A percentile compares a stretch with the other conserved stretches of the same genome.
Conservation (phyloP, 2,113 vertebrate genomes). For the Cochlearius cochlearius region DNA sequence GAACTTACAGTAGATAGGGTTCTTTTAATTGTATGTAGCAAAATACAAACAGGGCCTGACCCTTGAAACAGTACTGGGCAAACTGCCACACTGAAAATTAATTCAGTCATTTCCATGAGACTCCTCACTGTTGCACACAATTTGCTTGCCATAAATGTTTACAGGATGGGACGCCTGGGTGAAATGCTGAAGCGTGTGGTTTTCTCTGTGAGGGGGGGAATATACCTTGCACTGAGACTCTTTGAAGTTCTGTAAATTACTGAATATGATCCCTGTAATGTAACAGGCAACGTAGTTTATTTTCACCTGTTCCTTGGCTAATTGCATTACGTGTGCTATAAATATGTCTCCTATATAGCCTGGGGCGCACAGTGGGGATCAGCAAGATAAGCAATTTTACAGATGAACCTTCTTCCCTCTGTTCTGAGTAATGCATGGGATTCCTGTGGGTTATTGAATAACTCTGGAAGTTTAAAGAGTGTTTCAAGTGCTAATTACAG, state of each 20-base stretch:
- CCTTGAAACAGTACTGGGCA: slow-evolving; percentile 4
- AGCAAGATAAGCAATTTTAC: slow-evolving; percentile 22
- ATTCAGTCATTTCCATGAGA: neutral
- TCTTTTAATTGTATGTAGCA: slow-evolving; percentile 36
- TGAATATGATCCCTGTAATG: neutral
- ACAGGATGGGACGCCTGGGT: neutral
- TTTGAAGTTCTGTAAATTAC: slow-evolving; percentile 12
- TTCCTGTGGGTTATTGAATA: neutral
- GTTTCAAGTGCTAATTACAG: slow-evolving; percentile 22
- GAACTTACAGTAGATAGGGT: slow-evolving; percentile 33
- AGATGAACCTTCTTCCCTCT: neutral
- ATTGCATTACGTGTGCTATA: neutral
- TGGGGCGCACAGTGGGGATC: neutral
- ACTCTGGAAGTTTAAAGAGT: slow-evolving; percentile 36
- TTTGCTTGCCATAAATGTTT: slow-evolving; percentile 13
- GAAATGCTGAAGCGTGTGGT: neutral
- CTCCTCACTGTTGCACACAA: neutral
- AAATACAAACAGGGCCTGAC: neutral
- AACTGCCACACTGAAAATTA: neutral
- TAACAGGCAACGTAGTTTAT: neutral
- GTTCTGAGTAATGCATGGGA: neutral
- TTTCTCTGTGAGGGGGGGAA: neutral
- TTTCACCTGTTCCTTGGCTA: slow-evolving; percentile 14
- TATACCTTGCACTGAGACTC: neutral
- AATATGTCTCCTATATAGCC: neutral